Percentiles rank a stretch among this genome's conserved stretches.
Conservation (phyloP, 1,140 invertebrate species). For the Oreohelix idahoensis region DNA sequence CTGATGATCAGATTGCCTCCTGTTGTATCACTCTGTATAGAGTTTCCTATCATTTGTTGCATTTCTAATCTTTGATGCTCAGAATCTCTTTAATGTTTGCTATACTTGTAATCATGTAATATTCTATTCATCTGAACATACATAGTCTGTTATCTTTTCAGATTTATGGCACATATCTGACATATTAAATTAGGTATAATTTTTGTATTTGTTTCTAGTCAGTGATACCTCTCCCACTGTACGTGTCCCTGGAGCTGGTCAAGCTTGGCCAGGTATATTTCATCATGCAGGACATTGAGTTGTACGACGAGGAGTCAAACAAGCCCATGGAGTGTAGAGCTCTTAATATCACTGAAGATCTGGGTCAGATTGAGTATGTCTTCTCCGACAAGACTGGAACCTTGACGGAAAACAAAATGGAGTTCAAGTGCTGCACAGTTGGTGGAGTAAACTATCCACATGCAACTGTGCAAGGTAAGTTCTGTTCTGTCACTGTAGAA, state of each 20-base stretch:
- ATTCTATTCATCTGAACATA: too few species aligned
- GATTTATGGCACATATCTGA: too few species aligned
- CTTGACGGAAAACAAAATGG: slow-evolving; percentile 97
- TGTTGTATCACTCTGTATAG: too few species aligned
- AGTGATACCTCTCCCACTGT: slow-evolving; percentile 96
- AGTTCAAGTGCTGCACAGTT: slow-evolving; percentile 90
- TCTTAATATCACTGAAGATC: slow-evolving; percentile 96
- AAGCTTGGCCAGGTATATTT: slow-evolving; percentile 97
- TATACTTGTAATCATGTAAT: too few species aligned
- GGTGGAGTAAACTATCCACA: slow-evolving; percentile 86
- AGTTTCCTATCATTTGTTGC: too few species aligned
- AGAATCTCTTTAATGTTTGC: too few species aligned
- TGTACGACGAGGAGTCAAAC: slow-evolving; percentile 87
- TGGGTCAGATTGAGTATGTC: slow-evolving; percentile 95
- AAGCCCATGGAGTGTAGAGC: slow-evolving; percentile 94
- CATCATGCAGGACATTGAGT: slow-evolving; percentile 90
- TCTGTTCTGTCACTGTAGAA: neutral
- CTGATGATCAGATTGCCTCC: too few species aligned
- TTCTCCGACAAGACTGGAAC: slow-evolving; percentile 99
- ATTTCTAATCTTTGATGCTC: too few species aligned
- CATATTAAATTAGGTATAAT: too few species aligned
- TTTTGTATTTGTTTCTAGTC: slow-evolving; percentile 80
- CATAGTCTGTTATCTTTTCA: too few species aligned
- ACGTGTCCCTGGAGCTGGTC: slow-evolving; percentile 97
- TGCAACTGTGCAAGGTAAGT: slow-evolving; percentile 53